phyloP scores from a whole-genome alignment of 2,113 vertebrate species.

The Coreoperca whiteheadi region DNA sequence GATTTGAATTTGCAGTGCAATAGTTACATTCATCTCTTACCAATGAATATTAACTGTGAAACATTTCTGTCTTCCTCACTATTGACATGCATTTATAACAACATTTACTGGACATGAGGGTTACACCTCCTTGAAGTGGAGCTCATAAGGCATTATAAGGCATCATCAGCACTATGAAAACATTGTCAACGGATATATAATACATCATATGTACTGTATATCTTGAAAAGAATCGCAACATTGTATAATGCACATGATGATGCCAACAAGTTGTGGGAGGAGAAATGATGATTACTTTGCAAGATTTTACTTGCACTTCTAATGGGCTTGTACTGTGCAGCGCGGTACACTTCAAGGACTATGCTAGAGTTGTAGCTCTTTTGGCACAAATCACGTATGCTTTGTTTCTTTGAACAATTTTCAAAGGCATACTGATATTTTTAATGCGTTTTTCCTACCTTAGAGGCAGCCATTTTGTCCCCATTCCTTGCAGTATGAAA shows the following conservation, averaged over 20 bases:
- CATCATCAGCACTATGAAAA: not conserved
- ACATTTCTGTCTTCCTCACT: slow-evolving; percentile 41
- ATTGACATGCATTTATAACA: slow-evolving; percentile 5
- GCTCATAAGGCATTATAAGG: slow-evolving; percentile 22
- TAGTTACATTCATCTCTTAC: slow-evolving; percentile 26
- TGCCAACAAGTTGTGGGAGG: not conserved
- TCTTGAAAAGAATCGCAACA: not conserved
- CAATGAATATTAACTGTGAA: slow-evolving; percentile 41
- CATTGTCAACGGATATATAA: not conserved
- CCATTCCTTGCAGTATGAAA: not conserved
- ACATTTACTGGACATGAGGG: slow-evolving; percentile 10
- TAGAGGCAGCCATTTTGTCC: not conserved
- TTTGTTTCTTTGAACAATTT: slow-evolving; percentile 20
- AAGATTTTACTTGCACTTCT: slow-evolving; percentile 1
- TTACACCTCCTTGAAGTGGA: not conserved
- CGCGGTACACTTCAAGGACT: not conserved
- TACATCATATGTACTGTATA: not conserved
- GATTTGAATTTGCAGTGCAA: slow-evolving; percentile 44
- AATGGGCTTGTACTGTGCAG: not conserved
- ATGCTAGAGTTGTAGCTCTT: not conserved
- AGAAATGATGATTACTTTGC: slow-evolving; percentile 2
- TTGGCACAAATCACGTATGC: not conserved
- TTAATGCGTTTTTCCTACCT: slow-evolving; percentile 5
- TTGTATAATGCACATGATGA: not conserved
- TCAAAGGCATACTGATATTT: not conserved